phyloP scores from a whole-genome alignment of 2,888 invertebrate genomes.

The Archips xylosteana region DNA sequence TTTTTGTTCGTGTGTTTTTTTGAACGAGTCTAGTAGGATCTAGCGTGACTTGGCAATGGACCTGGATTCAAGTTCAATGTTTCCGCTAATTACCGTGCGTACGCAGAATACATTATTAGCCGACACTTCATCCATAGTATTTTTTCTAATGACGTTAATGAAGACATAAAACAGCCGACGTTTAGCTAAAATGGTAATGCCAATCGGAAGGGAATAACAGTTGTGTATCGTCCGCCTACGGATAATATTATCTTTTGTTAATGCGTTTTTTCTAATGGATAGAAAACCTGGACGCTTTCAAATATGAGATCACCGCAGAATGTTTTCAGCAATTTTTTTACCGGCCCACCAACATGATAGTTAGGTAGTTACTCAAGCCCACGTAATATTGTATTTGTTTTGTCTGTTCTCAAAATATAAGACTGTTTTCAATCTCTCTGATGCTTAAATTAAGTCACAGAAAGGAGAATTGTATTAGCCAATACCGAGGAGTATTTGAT shows the following conservation, averaged over 20 bases:
- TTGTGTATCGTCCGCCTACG: conserved; percentile 34
- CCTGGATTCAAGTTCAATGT: conserved; percentile 77
- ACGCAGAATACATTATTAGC: conserved; percentile 61
- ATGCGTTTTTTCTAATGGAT: conserved; percentile 41
- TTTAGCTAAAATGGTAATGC: background rate
- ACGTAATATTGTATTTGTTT: conserved; percentile 3
- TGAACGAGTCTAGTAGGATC: conserved; percentile 34
- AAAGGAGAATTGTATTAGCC: no score
- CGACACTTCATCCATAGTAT: background rate
- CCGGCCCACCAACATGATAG: background rate
- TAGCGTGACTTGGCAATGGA: conserved; percentile 55
- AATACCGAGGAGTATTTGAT: no score
- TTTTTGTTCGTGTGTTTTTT: conserved; percentile 1
- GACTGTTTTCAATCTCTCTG: background rate
- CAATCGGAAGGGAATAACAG: background rate
- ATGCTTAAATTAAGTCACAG: background rate
- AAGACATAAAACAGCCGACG: background rate
- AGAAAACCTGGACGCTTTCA: conserved; percentile 33
- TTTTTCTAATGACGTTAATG: conserved; percentile 9
- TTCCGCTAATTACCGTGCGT: conserved; percentile 65
- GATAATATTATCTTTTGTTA: conserved; percentile 37
- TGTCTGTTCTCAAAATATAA: background rate
- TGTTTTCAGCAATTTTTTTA: conserved; percentile 19
- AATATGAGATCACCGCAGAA: conserved; percentile 19
- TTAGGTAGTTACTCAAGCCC: conserved; percentile 4